Evolutionary conservation across 1,140 invertebrate species (phyloP), one percentile per base, ranked within the genome.

Genomic region (Saccostrea echinata): DNA sequence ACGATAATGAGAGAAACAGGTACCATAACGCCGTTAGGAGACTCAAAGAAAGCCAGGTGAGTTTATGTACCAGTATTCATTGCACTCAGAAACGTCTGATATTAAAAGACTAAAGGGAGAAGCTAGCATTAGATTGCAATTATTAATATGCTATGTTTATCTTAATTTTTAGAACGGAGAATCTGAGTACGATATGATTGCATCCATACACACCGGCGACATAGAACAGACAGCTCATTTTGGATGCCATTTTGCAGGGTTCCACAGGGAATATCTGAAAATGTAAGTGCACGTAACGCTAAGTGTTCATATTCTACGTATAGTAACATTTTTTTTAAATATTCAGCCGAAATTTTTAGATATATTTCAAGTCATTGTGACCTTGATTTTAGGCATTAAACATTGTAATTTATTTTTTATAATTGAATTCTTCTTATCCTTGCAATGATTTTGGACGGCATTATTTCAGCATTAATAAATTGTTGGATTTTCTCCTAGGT

Each of bases 1-100:
- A 91, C 0, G 93, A 94, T 71, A 88, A 91, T 13, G 94, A 95
- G 84, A 84, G 94, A 64, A 84, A 89, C 3, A 84, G 89, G 3
- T 94, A 93, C 84, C 94, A 95, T 87, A 86, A 88, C 30, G 95
- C 94, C 11, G 27, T 95, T 16, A 92, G 93, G n/a, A 87, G 91
- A 51, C 85, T 95, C 11, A 95, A 95, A 85, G 83, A 89, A 76
- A 93, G 93, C 80, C 93, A 93, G 86, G 95, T 95, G 91, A 92
- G 94, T 18, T 3, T 43, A 43, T 9, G 6, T 43, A 43, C 6
- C 9, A 43, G 43, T 8, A 43, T 43, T 43, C 43, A 43, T 43
- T 43, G 35, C 35, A 3, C 35, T 43, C 35, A 43, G n/a, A 43
- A 3, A 43, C 9, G 9, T 43, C 6, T 43, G 4, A 43, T 43